Percentiles rank a stretch among this genome's conserved stretches.
These are phyloP conservation scores for Crioceris asparagi DNA, from an alignment of 2,888 invertebrate species.

Conservation along the genomic window DNA sequence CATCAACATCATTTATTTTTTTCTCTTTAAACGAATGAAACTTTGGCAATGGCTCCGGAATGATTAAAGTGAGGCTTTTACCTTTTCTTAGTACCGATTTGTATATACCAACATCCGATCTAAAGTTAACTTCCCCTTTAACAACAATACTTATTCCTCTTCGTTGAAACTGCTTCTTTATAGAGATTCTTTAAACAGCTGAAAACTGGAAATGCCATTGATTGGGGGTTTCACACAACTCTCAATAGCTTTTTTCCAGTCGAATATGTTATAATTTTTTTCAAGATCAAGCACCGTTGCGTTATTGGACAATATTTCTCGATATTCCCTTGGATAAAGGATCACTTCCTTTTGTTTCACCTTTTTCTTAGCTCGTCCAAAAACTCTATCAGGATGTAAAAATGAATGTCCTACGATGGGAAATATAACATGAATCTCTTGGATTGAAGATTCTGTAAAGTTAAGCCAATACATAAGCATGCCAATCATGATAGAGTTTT, in stretches of 20 bases:
- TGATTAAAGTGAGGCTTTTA: constrained; percentile 1
- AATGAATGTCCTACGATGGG: constrained; percentile 13
- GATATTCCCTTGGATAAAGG: constrained; percentile 9
- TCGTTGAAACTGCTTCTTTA: too few species aligned
- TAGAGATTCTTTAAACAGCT: too few species aligned
- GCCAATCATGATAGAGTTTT: constrained; percentile 12
- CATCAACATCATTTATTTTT: too few species aligned
- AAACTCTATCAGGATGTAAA: constrained; percentile 13
- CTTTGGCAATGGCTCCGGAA: not conserved
- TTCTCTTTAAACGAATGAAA: too few species aligned
- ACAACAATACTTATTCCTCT: not conserved
- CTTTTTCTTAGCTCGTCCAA: constrained; percentile 12
- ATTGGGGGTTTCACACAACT: constrained; percentile 5
- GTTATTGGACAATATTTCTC: too few species aligned
- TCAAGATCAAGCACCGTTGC: constrained; percentile 9
- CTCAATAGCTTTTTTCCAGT: constrained; percentile 6
- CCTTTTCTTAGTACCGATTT: not conserved
- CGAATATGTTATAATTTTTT: constrained; percentile 2
- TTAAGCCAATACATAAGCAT: constrained; percentile 5
- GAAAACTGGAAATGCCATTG: constrained; percentile 9
- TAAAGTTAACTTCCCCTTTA: constrained; percentile 1
- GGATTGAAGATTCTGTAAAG: constrained; percentile 3
- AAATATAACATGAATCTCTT: constrained; percentile 12
- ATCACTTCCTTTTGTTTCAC: constrained; percentile 10
- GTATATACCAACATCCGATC: not conserved